phyloP scores from a whole-genome alignment of 2,113 vertebrate species.

The Callipepla squamata region DNA sequence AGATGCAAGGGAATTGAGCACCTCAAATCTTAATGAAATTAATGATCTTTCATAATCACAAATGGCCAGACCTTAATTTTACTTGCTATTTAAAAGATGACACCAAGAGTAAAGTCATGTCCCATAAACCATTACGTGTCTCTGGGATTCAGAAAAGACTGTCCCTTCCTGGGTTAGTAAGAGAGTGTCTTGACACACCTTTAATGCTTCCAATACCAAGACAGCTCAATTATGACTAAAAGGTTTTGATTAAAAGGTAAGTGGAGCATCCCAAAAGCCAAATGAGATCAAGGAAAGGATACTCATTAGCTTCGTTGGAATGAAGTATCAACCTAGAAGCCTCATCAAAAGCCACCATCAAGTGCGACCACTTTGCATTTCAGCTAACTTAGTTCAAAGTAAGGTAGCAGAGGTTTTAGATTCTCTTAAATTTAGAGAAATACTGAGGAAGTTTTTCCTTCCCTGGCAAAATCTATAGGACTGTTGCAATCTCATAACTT shows the following conservation, averaged over 20 bases:
- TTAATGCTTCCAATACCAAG: slow-evolving; percentile 56
- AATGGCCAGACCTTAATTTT: slow-evolving; percentile 73
- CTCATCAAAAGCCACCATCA: background rate
- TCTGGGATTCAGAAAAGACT: slow-evolving; percentile 60
- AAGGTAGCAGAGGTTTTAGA: background rate
- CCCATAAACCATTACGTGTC: slow-evolving; percentile 61
- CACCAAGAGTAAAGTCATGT: slow-evolving; percentile 67
- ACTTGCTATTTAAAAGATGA: slow-evolving; percentile 73
- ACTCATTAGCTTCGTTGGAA: background rate
- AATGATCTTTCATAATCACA: slow-evolving; percentile 70
- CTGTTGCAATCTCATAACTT: background rate
- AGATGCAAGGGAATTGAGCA: slow-evolving; percentile 66
- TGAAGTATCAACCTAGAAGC: background rate
- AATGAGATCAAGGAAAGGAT: slow-evolving; percentile 50
- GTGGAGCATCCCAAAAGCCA: slow-evolving; percentile 57
- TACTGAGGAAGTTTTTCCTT: background rate
- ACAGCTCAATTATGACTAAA: slow-evolving; percentile 67
- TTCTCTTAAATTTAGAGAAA: background rate
- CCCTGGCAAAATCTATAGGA: background rate
- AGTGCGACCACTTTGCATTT: background rate
- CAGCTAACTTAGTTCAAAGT: background rate
- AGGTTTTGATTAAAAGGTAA: slow-evolving; percentile 72
- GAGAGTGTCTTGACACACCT: slow-evolving; percentile 53
- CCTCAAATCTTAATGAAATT: slow-evolving; percentile 70
- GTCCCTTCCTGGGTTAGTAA: slow-evolving; percentile 56